These are phyloP conservation scores for Catalaphyllia jardinei DNA, from an alignment of 64 coral and sea anemone species.

Conservation along the genomic window DNA sequence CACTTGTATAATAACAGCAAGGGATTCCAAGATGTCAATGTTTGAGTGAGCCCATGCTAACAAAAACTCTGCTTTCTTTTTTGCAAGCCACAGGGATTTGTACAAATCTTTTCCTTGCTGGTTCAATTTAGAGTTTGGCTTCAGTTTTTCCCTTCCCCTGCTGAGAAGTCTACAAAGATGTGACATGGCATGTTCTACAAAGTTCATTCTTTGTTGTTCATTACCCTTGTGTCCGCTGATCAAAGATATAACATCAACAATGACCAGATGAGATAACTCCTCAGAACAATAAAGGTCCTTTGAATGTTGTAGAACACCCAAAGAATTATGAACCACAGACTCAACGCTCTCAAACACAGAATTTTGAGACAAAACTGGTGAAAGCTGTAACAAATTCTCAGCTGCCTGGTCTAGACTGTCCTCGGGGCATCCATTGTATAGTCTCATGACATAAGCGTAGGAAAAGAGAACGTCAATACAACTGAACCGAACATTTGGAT, in stretches of 20 bases:
- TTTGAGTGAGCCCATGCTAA: constrained; percentile 75
- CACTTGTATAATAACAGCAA: constrained; percentile 40
- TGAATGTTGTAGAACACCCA: constrained; percentile 47
- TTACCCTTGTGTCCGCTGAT: constrained; percentile 11
- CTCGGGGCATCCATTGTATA: constrained; percentile 86
- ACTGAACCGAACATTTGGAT: constrained; percentile 66
- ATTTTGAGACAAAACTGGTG: constrained; percentile 76
- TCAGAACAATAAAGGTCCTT: constrained; percentile 83
- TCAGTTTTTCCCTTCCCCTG: constrained; percentile 43
- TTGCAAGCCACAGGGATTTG: constrained; percentile 84
- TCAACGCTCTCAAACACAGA: constrained; percentile 78
- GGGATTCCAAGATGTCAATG: constrained; percentile 21
- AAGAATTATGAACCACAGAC: constrained; percentile 50
- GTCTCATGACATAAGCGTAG: constrained; percentile 84
- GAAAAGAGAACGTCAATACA: constrained; percentile 77
- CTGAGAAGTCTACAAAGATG: constrained; percentile 72
- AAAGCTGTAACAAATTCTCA: constrained; percentile 70
- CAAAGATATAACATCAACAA: constrained; percentile 65
- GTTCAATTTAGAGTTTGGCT: constrained; percentile 1
- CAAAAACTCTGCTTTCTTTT: constrained; percentile 93
- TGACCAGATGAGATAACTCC: constrained; percentile 67
- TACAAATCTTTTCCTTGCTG: constrained; percentile 31
- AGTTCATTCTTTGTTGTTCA: constrained; percentile 6
- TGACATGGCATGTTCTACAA: constrained; percentile 75
- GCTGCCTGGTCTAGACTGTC: constrained; percentile 57